These are phyloP conservation scores for Platygyra sinensis DNA, from an alignment of 64 coral and sea anemone genomes.

Conservation along the genomic window DNA sequence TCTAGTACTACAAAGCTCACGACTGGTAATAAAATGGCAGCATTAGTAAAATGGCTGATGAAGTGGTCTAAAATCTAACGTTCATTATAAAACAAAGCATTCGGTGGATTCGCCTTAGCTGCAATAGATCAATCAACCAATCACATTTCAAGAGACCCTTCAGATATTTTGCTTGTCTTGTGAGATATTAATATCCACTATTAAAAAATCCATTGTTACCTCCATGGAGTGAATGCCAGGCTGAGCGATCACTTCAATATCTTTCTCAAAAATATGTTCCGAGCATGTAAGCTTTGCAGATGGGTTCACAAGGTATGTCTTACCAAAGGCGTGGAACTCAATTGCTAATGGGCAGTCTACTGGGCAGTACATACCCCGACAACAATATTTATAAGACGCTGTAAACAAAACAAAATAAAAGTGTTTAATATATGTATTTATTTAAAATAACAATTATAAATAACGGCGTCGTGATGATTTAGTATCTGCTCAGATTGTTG, in stretches of 20 bases:
- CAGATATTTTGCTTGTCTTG: too few species aligned
- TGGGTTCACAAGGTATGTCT: slow-evolving; percentile 1
- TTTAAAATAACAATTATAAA: too few species aligned
- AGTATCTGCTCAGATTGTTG: too few species aligned
- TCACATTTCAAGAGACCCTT: too few species aligned
- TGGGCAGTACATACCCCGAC: slow-evolving; percentile 50
- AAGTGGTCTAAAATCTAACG: too few species aligned
- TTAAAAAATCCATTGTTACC: neutral
- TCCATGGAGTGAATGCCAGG: slow-evolving; percentile 28
- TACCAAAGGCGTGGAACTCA: slow-evolving; percentile 48
- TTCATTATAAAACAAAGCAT: too few species aligned
- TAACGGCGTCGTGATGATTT: too few species aligned
- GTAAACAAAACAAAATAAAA: neutral
- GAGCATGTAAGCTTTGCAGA: neutral
- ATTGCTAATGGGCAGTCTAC: slow-evolving; percentile 26
- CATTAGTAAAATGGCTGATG: too few species aligned
- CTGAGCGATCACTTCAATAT: slow-evolving; percentile 21
- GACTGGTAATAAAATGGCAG: too few species aligned
- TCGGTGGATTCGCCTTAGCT: too few species aligned
- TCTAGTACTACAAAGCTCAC: too few species aligned
- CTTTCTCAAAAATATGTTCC: slow-evolving; percentile 17
- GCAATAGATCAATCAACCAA: too few species aligned
- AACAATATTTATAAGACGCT: slow-evolving; percentile 53
- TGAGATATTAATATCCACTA: neutral
- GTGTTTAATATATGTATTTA: neutral